Percentiles rank a stretch among this genome's conserved stretches.
Evolutionary conservation across 2,797 vertebrate species (phyloP).

Genomic region (Xenops minutus): DNA sequence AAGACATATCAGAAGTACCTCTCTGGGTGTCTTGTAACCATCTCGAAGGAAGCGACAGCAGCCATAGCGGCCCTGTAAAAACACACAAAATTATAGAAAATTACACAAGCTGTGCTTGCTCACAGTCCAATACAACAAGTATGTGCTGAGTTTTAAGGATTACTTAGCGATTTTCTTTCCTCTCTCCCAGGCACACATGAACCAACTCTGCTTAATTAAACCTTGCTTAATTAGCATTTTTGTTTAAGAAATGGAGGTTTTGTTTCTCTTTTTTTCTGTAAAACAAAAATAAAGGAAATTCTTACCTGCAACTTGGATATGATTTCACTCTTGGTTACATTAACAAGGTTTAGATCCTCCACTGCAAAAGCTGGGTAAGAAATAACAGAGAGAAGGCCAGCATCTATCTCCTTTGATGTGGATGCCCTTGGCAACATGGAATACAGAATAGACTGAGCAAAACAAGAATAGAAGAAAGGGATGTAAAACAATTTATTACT

Average conservation of each 20-base stretch:
- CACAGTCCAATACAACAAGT: not conserved
- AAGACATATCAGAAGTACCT: constrained; percentile 77
- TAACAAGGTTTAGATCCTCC: constrained; percentile 91
- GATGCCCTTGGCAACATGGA: constrained; percentile 98
- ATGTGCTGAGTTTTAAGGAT: not conserved
- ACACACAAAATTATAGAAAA: not conserved
- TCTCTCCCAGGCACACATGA: not conserved
- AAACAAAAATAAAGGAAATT: not conserved
- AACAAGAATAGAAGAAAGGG: constrained; percentile 35
- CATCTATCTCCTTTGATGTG: constrained; percentile 97
- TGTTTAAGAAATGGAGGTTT: not conserved
- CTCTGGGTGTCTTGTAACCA: constrained; percentile 95
- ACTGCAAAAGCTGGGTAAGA: constrained; percentile 97
- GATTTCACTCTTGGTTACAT: constrained; percentile 93
- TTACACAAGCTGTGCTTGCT: not conserved
- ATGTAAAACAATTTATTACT: not conserved
- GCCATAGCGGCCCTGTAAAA: constrained; percentile 90
- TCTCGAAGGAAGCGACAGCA: constrained; percentile 97
- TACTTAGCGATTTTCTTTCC: not conserved
- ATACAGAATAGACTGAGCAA: constrained; percentile 90
- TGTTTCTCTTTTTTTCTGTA: not conserved
- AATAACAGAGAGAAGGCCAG: constrained; percentile 94
- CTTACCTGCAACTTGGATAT: constrained; percentile 93
- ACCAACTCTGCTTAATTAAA: not conserved
- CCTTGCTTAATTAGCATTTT: not conserved